Base-by-base conservation (phyloP, 53 echinoderm and acorn worm genomes). In the Henricia sp. region DNA sequence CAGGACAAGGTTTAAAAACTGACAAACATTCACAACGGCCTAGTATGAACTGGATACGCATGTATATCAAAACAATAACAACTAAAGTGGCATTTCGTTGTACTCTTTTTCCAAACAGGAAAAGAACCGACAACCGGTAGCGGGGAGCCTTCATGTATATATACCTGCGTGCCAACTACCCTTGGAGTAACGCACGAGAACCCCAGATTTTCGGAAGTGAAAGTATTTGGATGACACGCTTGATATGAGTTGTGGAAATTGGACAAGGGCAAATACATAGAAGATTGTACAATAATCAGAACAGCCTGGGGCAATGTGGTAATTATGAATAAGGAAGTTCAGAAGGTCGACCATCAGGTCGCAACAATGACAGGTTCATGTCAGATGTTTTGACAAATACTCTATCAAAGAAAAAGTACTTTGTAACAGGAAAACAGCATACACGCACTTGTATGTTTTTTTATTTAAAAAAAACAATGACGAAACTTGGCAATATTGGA, bases 251-350 rank as follows among this genome's bases (percentile, higher is more conserved):
- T 77, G 60, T 80, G 80, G 50, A 80, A 80, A 80, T 48, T 63
- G 64, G 50, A 48, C 46, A 34, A 64, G 80, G 65, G 80, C 34
- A 80, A 64, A 50, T 63, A 64, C 26, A 77, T 57, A 39, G 4
- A 8, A 53, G 72, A n/a, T 54, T 73, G 53, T 35, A 73, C 73
- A 73, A 73, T 73, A 73, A 53, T 20, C 2, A 33, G 3, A 20
- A 29, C 26, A n/a, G 67, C 38, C 58, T 42, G 55, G 19, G 39
- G 76, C 41, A 27, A 58, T 24, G 27, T 59, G 59, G 80, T 63
- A 80, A 80, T 80, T 80, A 80, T 80, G 64, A 80, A 80, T 12
- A 37, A 80, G 80, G 80, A 80, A 80, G 80, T 80, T 80, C 80
- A 80, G 32, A 63, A 80, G 80, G 80, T 64, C 57, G 40, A 52